Conservation (phyloP, 2,888 invertebrate species). For the Tuberolachnus salignus region DNA sequence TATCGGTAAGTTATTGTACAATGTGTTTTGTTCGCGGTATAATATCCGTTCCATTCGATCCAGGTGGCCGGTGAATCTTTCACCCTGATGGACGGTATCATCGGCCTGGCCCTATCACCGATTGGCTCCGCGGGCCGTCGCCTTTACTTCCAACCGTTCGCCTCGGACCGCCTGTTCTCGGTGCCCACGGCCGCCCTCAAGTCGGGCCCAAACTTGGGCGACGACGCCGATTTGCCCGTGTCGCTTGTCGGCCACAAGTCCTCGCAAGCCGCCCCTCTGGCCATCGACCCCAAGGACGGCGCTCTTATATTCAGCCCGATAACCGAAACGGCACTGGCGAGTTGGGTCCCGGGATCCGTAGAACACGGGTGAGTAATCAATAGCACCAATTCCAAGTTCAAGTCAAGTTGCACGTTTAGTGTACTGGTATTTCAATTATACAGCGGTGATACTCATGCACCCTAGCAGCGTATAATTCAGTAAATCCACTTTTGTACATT, state of each 20-base stretch:
- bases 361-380: constrained; percentile 69
- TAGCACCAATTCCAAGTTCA: not conserved
- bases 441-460: too few relatives aligned
- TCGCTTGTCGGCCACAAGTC: constrained; percentile 81
- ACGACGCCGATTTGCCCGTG: constrained; percentile 75
- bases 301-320: constrained; percentile 79
- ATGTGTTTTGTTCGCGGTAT: too few relatives aligned
- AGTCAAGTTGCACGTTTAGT: not conserved
- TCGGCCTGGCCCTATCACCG: constrained; percentile 74
- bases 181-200: constrained; percentile 76
- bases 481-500: too few relatives aligned
- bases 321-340: constrained; percentile 79
- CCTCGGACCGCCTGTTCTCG: constrained; percentile 78
- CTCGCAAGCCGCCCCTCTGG: constrained; percentile 79
- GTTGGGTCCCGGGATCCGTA: constrained; percentile 78
- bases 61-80: constrained; percentile 72
- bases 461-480: too few relatives aligned
- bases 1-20: not conserved
- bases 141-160: constrained; percentile 77
- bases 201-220: constrained; percentile 72
- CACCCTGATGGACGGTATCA: constrained; percentile 76
- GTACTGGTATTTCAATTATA: too few relatives aligned
- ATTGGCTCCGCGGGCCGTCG: constrained; percentile 63
- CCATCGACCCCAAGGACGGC: constrained; percentile 75
- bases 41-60: not conserved